A percentile compares a stretch with the other conserved stretches of the same genome.
phyloP scores from a whole-genome alignment of 2,113 vertebrate genomes.

The Dicentrarchus labrax region DNA sequence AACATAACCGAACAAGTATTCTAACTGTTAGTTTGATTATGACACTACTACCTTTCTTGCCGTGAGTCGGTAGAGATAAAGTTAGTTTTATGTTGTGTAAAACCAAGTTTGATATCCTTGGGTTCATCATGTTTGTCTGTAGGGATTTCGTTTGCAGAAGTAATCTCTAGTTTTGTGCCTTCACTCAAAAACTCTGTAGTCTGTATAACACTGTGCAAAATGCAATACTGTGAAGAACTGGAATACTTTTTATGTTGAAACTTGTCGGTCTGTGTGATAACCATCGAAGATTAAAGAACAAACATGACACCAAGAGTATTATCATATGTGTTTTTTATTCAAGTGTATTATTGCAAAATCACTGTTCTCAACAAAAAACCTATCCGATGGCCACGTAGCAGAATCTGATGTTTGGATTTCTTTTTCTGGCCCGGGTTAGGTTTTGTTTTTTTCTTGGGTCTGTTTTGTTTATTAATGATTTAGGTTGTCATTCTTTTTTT shows the following conservation, averaged over 20 bases:
- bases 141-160: slow-evolving; percentile 62
- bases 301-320: slow-evolving; percentile 25
- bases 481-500: too few relatives aligned
- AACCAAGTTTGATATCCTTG: slow-evolving; percentile 29
- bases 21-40: slow-evolving; percentile 34
- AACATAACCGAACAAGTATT: slow-evolving; percentile 21
- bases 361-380: too few relatives aligned
- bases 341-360: not conserved
- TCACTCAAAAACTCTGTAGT: slow-evolving; percentile 68
- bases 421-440: too few relatives aligned
- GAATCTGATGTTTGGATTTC: too few relatives aligned
- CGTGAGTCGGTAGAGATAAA: slow-evolving; percentile 30
- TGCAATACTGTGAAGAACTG: slow-evolving; percentile 75
- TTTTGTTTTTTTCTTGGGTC: too few relatives aligned
- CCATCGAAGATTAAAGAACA: slow-evolving; percentile 66
- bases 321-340: not conserved
- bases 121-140: slow-evolving; percentile 51
- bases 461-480: too few relatives aligned
- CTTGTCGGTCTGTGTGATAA: slow-evolving; percentile 54
- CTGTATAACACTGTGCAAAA: slow-evolving; percentile 75
- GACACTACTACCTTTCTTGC: slow-evolving; percentile 46
- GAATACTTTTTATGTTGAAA: slow-evolving; percentile 58
- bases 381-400: too few relatives aligned
- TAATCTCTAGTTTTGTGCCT: slow-evolving; percentile 78
- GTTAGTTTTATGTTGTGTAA: slow-evolving; percentile 55